Evolutionary conservation across 2,113 vertebrate species (phyloP).

Genomic region (Bos indicus): DNA sequence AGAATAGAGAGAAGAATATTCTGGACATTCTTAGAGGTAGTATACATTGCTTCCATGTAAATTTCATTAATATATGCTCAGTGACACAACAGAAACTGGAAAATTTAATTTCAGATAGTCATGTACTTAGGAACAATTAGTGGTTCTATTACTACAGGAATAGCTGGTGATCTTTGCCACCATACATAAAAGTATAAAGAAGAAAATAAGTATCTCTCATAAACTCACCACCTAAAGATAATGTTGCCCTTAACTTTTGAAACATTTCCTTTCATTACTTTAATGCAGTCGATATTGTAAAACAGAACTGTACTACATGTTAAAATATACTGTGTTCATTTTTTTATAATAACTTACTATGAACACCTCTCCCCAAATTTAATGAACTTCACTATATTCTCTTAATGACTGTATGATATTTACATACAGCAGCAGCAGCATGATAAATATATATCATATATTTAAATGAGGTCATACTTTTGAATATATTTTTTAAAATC

Average conservation of each 20-base stretch:
- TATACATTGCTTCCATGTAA: not conserved
- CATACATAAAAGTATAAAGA: not conserved
- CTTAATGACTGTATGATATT: not conserved
- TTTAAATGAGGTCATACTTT: not conserved
- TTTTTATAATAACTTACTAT: not conserved
- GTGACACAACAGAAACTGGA: not conserved
- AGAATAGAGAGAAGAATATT: not conserved
- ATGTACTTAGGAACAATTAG: not conserved
- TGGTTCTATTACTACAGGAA: not conserved
- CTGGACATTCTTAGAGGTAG: not conserved
- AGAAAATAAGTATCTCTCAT: not conserved
- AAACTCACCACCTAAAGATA: not conserved
- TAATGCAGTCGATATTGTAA: not conserved
- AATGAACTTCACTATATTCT: not conserved
- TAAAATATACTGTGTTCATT: not conserved
- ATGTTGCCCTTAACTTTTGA: not conserved
- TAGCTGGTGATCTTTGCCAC: not conserved
- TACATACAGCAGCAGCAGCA: not conserved
- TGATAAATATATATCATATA: not conserved
- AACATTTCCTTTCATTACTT: not conserved
- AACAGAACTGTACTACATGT: not conserved
- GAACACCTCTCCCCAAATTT: not conserved
- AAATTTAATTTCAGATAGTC: not conserved
- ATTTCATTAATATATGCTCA: not conserved
- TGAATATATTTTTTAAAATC: not conserved